phyloP scores from a whole-genome alignment of 2,113 vertebrate genomes.

The Camelus dromedarius region DNA sequence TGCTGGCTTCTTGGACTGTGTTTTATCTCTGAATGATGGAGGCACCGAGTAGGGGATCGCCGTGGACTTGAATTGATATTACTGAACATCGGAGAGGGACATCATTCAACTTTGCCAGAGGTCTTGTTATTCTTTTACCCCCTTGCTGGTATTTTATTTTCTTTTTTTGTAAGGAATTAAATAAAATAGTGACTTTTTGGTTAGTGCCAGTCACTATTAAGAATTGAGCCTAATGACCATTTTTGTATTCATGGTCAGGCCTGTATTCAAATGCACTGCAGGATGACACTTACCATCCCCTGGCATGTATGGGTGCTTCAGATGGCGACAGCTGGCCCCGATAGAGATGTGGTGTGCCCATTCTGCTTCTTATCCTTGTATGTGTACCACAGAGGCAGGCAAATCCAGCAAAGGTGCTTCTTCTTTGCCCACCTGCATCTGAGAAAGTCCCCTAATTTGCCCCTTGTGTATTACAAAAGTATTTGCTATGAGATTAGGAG shows the following conservation, averaged over 20 bases:
- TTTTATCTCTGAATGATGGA: not conserved
- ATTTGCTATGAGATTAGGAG: constrained; percentile 3
- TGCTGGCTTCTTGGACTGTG: not conserved
- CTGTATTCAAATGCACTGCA: not conserved
- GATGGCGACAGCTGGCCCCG: not conserved
- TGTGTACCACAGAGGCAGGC: not conserved
- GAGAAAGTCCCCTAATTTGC: not conserved
- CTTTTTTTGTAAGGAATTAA: not conserved
- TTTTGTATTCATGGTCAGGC: not conserved
- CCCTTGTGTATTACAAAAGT: not conserved
- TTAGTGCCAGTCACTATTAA: not conserved
- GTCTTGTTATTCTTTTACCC: not conserved
- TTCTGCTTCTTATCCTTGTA: not conserved
- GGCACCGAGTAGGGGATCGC: not conserved
- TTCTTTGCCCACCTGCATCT: not conserved
- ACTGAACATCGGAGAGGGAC: not conserved
- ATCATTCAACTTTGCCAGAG: not conserved
- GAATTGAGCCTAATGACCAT: too few relatives aligned
- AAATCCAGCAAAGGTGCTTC: not conserved
- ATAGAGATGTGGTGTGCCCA: accelerated
- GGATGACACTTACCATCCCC: not conserved
- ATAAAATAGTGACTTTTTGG: not conserved
- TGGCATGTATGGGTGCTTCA: too few relatives aligned
- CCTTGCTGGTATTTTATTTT: not conserved
- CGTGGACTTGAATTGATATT: not conserved